Evolutionary conservation across 2,797 vertebrate species (phyloP), one percentile per base, ranked within the genome.

Genomic region (Taeniopygia guttata): DNA sequence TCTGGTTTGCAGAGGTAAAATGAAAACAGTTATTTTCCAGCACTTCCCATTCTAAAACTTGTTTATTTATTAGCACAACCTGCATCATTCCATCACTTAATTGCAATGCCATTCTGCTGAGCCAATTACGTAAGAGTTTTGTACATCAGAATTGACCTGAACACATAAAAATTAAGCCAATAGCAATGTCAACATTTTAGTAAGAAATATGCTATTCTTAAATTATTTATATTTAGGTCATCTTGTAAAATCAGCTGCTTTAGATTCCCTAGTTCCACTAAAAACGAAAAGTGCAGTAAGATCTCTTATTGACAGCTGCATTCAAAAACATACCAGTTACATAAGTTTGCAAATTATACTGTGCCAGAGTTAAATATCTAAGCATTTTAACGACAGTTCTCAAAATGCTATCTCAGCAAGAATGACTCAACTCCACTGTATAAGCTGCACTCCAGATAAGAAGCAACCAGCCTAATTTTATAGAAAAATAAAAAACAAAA

Each of bases 281-380:
- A 52, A 90, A 93, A 78, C 14, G 52, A 93, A 93, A 88, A 96
- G 42, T 67, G 91, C 87, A 96, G 6, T 51, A 70, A 94, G 85
- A 93, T 84, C 89, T 72, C 72, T 89, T 95, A 95, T 96, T 96
- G 93, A 97, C 94, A 97, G 95, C 89, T 96, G 96, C 93, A 91
- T 92, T 94, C 92, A 94, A 93, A 96, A 96, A 91, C 96, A 95
- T 51, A 93, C 55, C 89, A 91, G 91, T 97, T 97, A 96, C 95
- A 93, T 97, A 96, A 97, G 94, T 94, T 93, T 93, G 90, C 93
- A 96, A 95, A 96, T 96, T 93, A 84, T 16, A 82, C 87, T 42
- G 66, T 84, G 83, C 90, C 87, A 81, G 87, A 94, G 91, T 96
- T 94, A 96, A 96, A 93, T 78, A 96, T 95, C 95, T 68, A 70